Evolutionary conservation across 2,113 vertebrate species (phyloP), one percentile per base, ranked within the genome.

Genomic region (Phodopus roborovskii): DNA sequence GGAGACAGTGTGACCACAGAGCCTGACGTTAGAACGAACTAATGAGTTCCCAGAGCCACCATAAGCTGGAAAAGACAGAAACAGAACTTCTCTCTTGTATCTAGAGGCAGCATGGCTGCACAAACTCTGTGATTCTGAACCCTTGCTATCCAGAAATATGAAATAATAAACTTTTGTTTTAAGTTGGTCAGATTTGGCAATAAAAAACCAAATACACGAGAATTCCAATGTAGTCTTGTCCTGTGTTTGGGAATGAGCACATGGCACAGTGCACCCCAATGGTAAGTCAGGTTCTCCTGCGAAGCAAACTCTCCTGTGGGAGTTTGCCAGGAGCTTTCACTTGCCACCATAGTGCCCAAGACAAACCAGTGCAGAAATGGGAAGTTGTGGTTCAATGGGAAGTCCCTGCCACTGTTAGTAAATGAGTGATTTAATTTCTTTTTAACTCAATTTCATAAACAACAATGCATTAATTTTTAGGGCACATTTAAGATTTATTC

Each of bases 391-490:
- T 36, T 11, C 33, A 53, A 20, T 12, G 24, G 50, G 24, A 24
- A 16, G 24, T 33, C 39, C 24, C 86, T 30, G 26, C 26, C n/a
- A 30, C 20, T 1, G 4, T 89, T 74, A 39, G 60, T 60, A 83
- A 15, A 77, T 1, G 26, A 87, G 33, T 2, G 39, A 85, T 62
- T 45, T 79, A 50, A 82, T 60, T 74, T 84, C 30, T 88, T 95
- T 93, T 94, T 79, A 91, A 95, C 82, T 26, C 87, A 87, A 84
- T 24, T 64, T 96, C 20, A 74, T 75, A 75, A 85, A 36, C 30
- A 30, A 91, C 60, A 84, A 78, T 39, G 60, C 42, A 42, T 64
- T 60, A 62, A 60, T 71, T 96, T 96, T 81, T 74, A 92, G 62
- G 78, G 42, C 60, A 74, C 24, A 84, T 48, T 81, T 70, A 70